Percentiles rank a stretch among this genome's conserved stretches.
Conservation (phyloP, 2,888 invertebrate genomes). For the Baronia brevicornis region DNA sequence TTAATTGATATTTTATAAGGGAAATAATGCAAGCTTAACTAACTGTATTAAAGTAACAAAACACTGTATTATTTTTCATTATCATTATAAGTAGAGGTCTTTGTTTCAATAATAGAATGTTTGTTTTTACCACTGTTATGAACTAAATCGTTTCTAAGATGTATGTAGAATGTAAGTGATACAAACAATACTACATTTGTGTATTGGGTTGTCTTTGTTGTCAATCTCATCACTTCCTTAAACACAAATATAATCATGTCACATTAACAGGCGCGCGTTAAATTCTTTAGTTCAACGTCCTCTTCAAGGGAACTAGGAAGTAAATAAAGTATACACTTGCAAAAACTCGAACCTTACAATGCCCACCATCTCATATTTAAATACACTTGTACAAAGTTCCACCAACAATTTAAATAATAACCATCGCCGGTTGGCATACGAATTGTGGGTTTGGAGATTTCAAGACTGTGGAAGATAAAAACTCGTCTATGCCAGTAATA, state of each 20-base stretch:
- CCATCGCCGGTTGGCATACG: constrained; percentile 45
- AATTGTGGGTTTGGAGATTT: constrained; percentile 45
- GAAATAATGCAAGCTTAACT: no score
- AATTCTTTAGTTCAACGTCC: constrained; percentile 42
- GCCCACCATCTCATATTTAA: no score
- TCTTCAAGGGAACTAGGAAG: constrained; percentile 59
- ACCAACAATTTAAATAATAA: constrained; percentile 53
- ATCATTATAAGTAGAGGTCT: no score
- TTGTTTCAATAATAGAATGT: no score
- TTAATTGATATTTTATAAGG: no score
- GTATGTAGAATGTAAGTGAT: background rate
- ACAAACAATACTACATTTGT: no score
- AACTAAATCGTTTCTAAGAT: no score
- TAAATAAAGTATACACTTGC: constrained; percentile 27
- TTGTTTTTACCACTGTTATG: constrained; percentile 1
- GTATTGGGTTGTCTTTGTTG: no score
- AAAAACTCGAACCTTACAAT: constrained; percentile 40
- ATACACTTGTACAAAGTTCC: no score
- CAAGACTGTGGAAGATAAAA: constrained; percentile 47
- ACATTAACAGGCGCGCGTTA: constrained; percentile 30
- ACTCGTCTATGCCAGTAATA: constrained; percentile 45
- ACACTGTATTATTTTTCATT: no score
- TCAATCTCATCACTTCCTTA: constrained; percentile 4
- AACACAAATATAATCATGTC: constrained; percentile 7
- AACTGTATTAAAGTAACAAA: no score